A percentile compares a stretch with the other conserved stretches of the same genome.
Conservation (phyloP, 1,140 invertebrate genomes). For the Nasonia longicornis region DNA sequence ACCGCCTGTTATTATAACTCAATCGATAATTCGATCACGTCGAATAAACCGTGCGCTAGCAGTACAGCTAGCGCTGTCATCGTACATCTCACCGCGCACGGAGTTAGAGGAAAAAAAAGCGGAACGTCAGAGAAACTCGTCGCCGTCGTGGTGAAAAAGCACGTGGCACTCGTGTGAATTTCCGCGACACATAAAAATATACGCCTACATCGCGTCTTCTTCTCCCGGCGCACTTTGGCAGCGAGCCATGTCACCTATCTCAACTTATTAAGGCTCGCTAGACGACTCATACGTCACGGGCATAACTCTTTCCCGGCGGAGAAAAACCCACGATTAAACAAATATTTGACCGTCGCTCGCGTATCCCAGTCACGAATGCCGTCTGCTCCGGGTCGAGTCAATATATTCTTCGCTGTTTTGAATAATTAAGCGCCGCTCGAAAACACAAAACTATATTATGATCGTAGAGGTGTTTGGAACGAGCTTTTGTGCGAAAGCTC, state of each 20-base stretch:
- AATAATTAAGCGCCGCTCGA: not conserved
- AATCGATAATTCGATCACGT: too few species aligned
- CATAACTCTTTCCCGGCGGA: not conserved
- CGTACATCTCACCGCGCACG: too few species aligned
- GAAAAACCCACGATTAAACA: not conserved
- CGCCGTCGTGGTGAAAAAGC: not conserved
- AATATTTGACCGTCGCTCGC: not conserved
- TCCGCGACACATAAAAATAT: not conserved
- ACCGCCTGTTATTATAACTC: too few species aligned
- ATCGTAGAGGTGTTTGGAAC: not conserved
- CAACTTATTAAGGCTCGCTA: not conserved
- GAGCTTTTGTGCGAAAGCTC: not conserved
- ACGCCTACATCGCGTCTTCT: not conserved
- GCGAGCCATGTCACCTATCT: constrained; percentile 4
- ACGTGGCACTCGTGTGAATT: not conserved
- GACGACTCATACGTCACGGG: not conserved
- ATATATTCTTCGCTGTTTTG: too few species aligned
- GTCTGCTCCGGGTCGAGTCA: too few species aligned
- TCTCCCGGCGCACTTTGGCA: not conserved
- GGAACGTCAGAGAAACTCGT: not conserved
- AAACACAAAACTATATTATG: not conserved
- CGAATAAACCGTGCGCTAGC: too few species aligned
- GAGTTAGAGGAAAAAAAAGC: too few species aligned
- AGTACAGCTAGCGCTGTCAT: too few species aligned
- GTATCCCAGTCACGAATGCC: not conserved